These are phyloP conservation scores for Zaprionus taronus DNA, from an alignment of 1,140 invertebrate genomes.

Conservation along the genomic window DNA sequence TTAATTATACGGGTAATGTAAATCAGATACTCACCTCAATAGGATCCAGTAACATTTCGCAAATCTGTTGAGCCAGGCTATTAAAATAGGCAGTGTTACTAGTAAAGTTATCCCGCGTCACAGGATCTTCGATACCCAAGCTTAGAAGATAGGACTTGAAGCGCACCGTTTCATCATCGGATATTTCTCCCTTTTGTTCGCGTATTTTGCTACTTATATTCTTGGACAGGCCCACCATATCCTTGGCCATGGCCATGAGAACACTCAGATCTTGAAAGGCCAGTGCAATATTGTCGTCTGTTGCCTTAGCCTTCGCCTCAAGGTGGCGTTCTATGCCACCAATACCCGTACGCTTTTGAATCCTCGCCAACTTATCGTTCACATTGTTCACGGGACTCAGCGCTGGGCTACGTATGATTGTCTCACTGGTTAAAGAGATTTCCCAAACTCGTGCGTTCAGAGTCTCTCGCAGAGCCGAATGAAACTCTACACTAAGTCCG, in stretches of 20 bases:
- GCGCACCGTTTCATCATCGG: conserved; percentile 97
- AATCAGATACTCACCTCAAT: conserved; percentile 87
- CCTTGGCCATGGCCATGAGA: conserved; percentile 98
- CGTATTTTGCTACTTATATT: conserved; percentile 96
- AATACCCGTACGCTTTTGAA: conserved; percentile 92
- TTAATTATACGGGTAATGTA: not conserved
- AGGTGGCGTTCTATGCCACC: conserved; percentile 97
- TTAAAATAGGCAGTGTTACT: conserved; percentile 94
- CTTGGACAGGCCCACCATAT: conserved; percentile 97
- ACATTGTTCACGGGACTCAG: conserved; percentile 79
- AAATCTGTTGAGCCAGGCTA: conserved; percentile 94
- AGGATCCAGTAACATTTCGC: conserved; percentile 91
- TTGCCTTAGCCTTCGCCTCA: conserved; percentile 94
- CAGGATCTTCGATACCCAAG: conserved; percentile 98
- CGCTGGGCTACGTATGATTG: conserved; percentile 53
- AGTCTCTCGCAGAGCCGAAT: conserved; percentile 87
- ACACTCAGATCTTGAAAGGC: conserved; percentile 98
- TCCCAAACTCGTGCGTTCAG: conserved; percentile 88
- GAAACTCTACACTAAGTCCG: conserved; percentile 90
- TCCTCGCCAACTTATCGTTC: conserved; percentile 79
- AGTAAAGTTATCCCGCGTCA: conserved; percentile 95
- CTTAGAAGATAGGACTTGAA: conserved; percentile 98
- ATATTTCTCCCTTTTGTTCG: conserved; percentile 97
- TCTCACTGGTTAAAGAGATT: conserved; percentile 62
- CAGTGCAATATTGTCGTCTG: conserved; percentile 94